A percentile compares a stretch with the other conserved stretches of the same genome.
phyloP scores from a whole-genome alignment of 2,113 vertebrate species.

The Corythoichthys haematopterus region DNA sequence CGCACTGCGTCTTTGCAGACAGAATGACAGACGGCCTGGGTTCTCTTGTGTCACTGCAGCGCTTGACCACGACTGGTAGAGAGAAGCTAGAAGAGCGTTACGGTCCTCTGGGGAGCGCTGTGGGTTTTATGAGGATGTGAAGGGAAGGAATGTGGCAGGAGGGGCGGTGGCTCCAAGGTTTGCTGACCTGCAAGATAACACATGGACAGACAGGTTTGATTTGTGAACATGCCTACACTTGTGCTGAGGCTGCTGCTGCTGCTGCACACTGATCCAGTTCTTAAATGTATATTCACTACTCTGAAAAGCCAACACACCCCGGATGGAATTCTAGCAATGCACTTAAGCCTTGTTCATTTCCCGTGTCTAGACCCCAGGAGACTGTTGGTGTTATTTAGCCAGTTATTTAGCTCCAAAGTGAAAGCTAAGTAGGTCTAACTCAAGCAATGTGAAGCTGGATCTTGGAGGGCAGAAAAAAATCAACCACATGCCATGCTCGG shows the following conservation, averaged over 20 bases:
- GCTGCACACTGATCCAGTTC: constrained; percentile 16
- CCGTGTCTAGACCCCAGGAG: constrained; percentile 48
- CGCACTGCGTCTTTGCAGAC: constrained; percentile 45
- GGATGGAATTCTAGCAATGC: constrained; percentile 60
- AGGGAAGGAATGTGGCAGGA: constrained; percentile 51
- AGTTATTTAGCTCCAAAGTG: constrained; percentile 16
- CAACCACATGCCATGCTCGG: neutral
- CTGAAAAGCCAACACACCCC: constrained; percentile 48
- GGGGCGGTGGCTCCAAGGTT: constrained; percentile 18
- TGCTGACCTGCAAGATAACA: constrained; percentile 63
- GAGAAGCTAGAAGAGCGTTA: constrained; percentile 36
- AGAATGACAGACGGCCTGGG: constrained; percentile 50
- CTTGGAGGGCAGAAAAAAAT: neutral
- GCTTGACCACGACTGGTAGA: constrained; percentile 41
- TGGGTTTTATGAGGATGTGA: constrained; percentile 48
- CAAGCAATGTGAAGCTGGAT: neutral
- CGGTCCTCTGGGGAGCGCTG: constrained; percentile 42
- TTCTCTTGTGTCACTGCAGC: constrained; percentile 44
- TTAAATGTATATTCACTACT: constrained; percentile 22
- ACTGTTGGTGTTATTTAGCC: constrained; percentile 4
- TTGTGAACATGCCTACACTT: constrained; percentile 67
- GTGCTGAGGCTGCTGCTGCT: constrained; percentile 26
- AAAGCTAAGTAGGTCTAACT: constrained; percentile 11
- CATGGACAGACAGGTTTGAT: constrained; percentile 72
- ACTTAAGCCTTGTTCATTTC: constrained; percentile 57